phyloP scores from a whole-genome alignment of 23 tunicate genomes.

The Oikopleura albicans region DNA sequence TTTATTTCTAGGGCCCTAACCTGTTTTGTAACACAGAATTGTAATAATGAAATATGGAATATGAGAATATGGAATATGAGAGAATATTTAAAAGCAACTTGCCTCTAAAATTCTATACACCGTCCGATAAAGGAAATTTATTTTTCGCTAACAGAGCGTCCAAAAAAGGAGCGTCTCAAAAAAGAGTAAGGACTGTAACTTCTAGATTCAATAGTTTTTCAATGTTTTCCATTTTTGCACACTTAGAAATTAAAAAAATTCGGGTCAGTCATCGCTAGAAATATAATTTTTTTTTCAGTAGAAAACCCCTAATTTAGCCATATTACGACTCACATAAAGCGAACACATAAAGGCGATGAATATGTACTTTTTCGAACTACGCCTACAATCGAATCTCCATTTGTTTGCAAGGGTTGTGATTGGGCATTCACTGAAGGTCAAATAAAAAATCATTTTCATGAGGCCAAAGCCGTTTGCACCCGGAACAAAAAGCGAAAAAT shows the following conservation, averaged over 20 bases:
- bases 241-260: no score
- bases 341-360: not conserved
- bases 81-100: no score
- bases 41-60: no score
- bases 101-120: no score
- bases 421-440: slow-evolving; percentile 12
- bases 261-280: not conserved
- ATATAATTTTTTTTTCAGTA: not conserved
- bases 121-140: not conserved
- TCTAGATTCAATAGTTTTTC: no score
- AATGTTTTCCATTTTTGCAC: no score
- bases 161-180: no score
- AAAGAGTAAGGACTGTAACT: no score
- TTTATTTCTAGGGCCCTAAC: no score
- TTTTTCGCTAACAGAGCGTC: not conserved
- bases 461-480: not conserved
- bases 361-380: not conserved
- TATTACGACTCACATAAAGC: not conserved
- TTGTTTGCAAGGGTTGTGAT: not conserved
- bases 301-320: not conserved
- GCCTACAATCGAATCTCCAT: not conserved
- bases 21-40: no score
- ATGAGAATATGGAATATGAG: no score
- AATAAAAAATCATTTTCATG: slow-evolving; percentile 11
- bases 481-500: not conserved